Evolutionary conservation across 35 echinoderm and acorn worm genomes (phyloP).

Genomic region (Ptychodera flava): DNA sequence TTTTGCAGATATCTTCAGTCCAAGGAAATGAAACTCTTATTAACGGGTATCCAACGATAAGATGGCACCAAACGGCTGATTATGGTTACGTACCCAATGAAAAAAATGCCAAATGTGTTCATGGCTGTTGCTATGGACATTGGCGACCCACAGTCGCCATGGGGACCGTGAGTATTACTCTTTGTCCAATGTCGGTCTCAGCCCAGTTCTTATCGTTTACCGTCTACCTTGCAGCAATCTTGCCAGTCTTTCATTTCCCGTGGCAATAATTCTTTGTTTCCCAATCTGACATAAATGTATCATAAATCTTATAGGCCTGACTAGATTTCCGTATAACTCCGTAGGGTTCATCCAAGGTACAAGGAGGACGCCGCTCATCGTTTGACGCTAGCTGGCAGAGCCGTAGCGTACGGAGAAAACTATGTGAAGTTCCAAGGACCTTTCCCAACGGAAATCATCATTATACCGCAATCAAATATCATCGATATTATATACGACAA

Average conservation of each 20-base stretch:
- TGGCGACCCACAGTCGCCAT: background rate
- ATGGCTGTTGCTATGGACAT: background rate
- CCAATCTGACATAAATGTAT: no score
- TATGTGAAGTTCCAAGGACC: background rate
- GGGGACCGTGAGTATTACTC: background rate
- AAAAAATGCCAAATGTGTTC: background rate
- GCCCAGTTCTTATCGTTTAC: no score
- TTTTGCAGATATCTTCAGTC: background rate
- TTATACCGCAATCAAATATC: background rate
- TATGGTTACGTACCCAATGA: background rate
- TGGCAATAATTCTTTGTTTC: no score
- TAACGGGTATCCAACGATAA: background rate
- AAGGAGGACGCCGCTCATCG: background rate
- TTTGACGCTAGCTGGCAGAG: background rate
- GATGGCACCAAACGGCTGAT: background rate
- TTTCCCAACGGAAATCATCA: background rate
- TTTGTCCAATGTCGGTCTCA: no score
- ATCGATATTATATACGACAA: conserved; percentile 19
- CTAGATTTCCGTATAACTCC: no score
- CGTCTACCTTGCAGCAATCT: no score
- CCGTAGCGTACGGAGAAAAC: background rate
- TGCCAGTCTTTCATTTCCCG: no score
- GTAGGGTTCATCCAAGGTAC: background rate
- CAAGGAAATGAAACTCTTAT: background rate
- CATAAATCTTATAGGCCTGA: no score